Conservation (phyloP, 2,797 vertebrate species). For the Macrochelys suwanniensis region DNA sequence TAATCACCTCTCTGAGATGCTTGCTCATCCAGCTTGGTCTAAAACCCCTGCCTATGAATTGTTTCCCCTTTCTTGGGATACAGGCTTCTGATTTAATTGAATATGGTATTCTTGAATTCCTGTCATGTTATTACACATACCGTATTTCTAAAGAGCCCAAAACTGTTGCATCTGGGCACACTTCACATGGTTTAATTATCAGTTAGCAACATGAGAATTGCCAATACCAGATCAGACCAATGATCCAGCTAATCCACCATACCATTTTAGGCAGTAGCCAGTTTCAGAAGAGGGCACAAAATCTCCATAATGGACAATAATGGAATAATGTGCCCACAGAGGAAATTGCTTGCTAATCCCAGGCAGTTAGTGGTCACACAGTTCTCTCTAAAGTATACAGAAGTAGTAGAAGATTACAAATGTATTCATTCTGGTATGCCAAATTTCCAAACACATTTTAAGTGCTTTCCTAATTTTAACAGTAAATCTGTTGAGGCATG, state of each 20-base stretch:
- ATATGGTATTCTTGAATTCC: not conserved
- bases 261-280: not conserved
- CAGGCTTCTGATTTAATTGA: not conserved
- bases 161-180: too few relatives aligned
- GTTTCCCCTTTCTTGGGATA: too few relatives aligned
- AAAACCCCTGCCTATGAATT: too few relatives aligned
- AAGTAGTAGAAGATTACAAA: not conserved
- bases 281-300: too few relatives aligned
- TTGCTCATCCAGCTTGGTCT: too few relatives aligned
- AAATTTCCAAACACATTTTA: not conserved
- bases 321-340: too few relatives aligned
- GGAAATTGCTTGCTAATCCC: not conserved
- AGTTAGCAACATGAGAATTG: not conserved
- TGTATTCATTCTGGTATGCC: not conserved
- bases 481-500: not conserved
- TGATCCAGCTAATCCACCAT: not conserved
- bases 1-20: too few relatives aligned
- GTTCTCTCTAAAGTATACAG: not conserved
- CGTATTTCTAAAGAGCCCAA: not conserved
- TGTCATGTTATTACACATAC: not conserved
- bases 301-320: too few relatives aligned
- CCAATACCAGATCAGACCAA: not conserved
- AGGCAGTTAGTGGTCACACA: not conserved
- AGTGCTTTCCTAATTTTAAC: not conserved
- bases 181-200: too few relatives aligned